Percentiles rank a stretch among this genome's conserved stretches.
Conservation (phyloP, 1,140 invertebrate genomes). For the Himalopsyche phryganea region DNA sequence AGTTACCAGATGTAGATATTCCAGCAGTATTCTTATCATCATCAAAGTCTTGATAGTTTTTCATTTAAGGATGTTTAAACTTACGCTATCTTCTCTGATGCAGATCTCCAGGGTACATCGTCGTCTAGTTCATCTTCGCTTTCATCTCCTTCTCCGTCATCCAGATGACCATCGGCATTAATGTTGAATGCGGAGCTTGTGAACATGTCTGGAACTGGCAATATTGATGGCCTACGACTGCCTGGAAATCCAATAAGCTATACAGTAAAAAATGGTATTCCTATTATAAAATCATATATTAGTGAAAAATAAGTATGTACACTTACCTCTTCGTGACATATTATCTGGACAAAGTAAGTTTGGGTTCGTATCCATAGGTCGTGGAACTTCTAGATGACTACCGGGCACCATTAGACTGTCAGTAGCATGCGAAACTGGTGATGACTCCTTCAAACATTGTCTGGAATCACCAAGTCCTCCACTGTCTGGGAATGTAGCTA, state of each 20-base stretch:
- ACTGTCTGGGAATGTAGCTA: constrained; percentile 50
- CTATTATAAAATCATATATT: neutral
- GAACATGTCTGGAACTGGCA: constrained; percentile 86
- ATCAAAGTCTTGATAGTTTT: no score
- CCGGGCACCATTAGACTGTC: constrained; percentile 57
- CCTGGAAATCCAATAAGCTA: constrained; percentile 50
- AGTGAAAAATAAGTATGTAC: neutral
- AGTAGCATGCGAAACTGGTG: constrained; percentile 57
- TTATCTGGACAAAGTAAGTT: constrained; percentile 78
- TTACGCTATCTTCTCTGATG: constrained; percentile 87
- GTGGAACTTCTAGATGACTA: constrained; percentile 75
- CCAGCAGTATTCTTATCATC: no score
- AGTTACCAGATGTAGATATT: no score
- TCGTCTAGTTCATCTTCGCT: constrained; percentile 86
- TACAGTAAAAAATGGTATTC: neutral
- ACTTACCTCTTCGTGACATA: constrained; percentile 22
- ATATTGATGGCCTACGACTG: constrained; percentile 78
- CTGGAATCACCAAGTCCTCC: constrained; percentile 56
- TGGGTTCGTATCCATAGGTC: constrained; percentile 62
- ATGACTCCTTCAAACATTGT: constrained; percentile 63
- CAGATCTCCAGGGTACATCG: constrained; percentile 83
- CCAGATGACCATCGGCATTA: constrained; percentile 64
- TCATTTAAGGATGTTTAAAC: constrained; percentile 38
- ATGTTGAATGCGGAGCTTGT: constrained; percentile 74
- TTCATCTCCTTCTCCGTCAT: constrained; percentile 71